phyloP scores from a whole-genome alignment of 2,113 vertebrate genomes.

The Catharus bicknelli region DNA sequence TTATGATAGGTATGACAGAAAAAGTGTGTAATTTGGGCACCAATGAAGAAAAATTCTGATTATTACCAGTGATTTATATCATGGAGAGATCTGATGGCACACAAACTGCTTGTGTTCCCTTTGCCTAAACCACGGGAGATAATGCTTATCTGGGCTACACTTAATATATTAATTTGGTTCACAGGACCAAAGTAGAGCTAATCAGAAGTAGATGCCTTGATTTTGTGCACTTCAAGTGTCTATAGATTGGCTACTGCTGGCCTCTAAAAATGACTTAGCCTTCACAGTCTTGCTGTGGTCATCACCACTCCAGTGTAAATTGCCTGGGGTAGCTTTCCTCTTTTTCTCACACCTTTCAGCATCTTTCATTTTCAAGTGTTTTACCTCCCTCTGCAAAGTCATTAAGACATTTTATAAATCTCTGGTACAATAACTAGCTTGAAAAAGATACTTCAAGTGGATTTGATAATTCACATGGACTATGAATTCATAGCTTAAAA shows the following conservation, averaged over 20 bases:
- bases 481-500: neutral
- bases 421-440: neutral
- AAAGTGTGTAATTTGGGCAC: neutral
- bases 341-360: neutral
- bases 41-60: neutral
- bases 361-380: neutral
- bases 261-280: neutral
- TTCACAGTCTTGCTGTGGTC: neutral
- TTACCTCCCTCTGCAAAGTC: neutral
- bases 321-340: neutral
- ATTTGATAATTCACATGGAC: neutral
- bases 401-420: neutral
- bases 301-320: neutral
- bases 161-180: neutral
- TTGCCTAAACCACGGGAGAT: neutral
- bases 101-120: neutral
- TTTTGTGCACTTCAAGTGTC: neutral
- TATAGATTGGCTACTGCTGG: neutral
- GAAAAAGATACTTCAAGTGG: neutral
- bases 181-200: neutral
- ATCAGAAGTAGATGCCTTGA: neutral
- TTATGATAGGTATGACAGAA: neutral
- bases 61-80: neutral
- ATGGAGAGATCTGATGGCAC: neutral
- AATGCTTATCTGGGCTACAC: neutral